Base-by-base conservation (phyloP, 2,113 vertebrate species). In the Misgurnus mizolepis region DNA sequence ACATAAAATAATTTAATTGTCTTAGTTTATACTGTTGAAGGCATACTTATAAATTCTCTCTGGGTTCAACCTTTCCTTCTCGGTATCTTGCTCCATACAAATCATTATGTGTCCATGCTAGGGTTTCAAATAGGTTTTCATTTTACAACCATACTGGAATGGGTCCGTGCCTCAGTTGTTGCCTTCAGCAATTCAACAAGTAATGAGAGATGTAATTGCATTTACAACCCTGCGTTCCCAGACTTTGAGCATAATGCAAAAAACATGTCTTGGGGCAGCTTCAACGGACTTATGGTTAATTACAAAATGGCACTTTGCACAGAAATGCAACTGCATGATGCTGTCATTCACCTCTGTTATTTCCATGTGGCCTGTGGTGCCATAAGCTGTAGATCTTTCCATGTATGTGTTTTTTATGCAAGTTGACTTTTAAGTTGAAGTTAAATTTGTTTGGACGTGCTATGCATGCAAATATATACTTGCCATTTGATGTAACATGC, bases 121-220 rank as follows among this genome's bases (percentile, higher is more conserved):
- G 18, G 58, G 27, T 64, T 4, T 34, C 70, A 45, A 39, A 73
- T 62, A 7, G n/a, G 17, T 73, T 73, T 43, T 73, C 11, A 62
- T 75, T 75, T 76, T 64, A 12, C 22, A 64, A 49, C 18, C 22
- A 6, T 27, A 64, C 62, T 8, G 58, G 61, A 76, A 76, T 39
- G 58, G 55, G 41, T 58, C 15, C 17, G 6, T 43, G 12, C n/a
- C 22, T 27, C 14, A 83, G 76, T 75, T 76, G 43, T 43, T 39
- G 69, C 85, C 78, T 75, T 50, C 40, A 68, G 83, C 76, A 70
- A 58, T 56, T 27, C 58, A 22, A 86, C 72, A 78, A 73, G 41
- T 83, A 88, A 87, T 88, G 79, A 84, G 61, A 87, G 85, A 86
- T 80, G 81, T 86, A 88, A 88, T 90, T 80, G 82, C 39, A 43